Conservation (phyloP, 2,888 invertebrate species). For the Copidosoma aretas region DNA sequence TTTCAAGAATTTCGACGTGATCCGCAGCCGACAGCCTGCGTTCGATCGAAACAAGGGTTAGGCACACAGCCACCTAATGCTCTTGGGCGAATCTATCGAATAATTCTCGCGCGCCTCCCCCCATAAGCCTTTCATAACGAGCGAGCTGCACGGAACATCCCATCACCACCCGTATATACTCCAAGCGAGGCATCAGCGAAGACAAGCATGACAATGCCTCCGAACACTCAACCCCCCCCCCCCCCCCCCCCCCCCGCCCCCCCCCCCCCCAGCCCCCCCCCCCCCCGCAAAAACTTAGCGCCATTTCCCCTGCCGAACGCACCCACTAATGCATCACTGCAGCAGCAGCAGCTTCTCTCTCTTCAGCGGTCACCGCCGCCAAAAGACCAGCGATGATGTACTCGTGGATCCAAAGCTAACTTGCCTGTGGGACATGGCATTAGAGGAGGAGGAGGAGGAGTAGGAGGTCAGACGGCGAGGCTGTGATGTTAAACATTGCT, state of each 20-base stretch:
- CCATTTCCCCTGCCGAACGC: constrained; percentile 5
- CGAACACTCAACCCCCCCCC: too few species aligned
- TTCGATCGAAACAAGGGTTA: too few species aligned
- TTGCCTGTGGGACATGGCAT: too few species aligned
- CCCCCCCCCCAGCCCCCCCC: neutral
- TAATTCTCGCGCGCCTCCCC: too few species aligned
- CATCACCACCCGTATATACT: too few species aligned
- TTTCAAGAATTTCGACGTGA: too few species aligned
- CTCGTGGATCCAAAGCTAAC: too few species aligned
- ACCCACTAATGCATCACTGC: constrained; percentile 2
- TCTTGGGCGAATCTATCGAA: too few species aligned
- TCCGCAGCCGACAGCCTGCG: too few species aligned
- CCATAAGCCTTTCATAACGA: neutral
- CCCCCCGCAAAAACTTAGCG: constrained; percentile 19
- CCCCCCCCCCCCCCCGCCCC: too few species aligned
- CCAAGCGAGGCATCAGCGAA: neutral
- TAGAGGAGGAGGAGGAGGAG: too few species aligned
- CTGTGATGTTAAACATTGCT: constrained; percentile 21
- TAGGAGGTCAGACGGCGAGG: neutral
- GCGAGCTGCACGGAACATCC: neutral
- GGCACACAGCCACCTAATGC: too few species aligned
- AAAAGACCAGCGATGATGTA: neutral
- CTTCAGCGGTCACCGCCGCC: neutral
- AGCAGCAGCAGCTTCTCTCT: neutral
- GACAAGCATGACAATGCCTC: neutral